phyloP scores from a whole-genome alignment of 1,140 invertebrate species.

The Apis cerana region DNA sequence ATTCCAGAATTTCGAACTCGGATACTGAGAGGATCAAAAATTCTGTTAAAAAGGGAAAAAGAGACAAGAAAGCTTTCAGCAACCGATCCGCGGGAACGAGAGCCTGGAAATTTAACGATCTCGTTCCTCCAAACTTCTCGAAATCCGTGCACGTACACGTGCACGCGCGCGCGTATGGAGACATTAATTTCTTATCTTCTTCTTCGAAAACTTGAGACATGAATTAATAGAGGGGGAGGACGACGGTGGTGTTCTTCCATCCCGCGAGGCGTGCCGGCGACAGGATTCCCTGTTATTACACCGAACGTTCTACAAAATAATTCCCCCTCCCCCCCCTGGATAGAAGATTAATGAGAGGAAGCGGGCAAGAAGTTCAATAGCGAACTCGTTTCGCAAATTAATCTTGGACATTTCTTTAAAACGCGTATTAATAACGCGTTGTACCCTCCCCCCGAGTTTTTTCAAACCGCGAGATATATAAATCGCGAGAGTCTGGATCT shows the following conservation, averaged over 20 bases:
- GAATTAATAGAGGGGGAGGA: constrained; percentile 66
- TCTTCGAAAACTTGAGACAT: constrained; percentile 70
- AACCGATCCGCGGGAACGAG: too few species aligned
- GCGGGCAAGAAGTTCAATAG: constrained; percentile 72
- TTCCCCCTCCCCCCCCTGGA: constrained; percentile 69
- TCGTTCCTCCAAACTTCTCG: too few species aligned
- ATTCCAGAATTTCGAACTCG: too few species aligned
- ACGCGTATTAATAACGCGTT: constrained; percentile 73
- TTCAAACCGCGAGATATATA: constrained; percentile 9
- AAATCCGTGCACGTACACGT: too few species aligned
- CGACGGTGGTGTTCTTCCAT: constrained; percentile 56
- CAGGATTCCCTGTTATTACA: constrained; percentile 75
- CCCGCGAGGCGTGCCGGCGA: constrained; percentile 69
- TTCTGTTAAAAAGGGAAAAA: too few species aligned
- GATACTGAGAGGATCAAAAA: too few species aligned
- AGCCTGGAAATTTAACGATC: too few species aligned
- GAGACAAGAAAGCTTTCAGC: too few species aligned
- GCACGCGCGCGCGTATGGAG: too few species aligned
- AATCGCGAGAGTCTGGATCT: constrained; percentile 10
- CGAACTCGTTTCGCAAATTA: constrained; percentile 76
- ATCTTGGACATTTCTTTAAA: constrained; percentile 76
- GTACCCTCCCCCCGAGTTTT: neutral
- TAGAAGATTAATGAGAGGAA: constrained; percentile 65
- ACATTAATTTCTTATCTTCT: constrained; percentile 68
- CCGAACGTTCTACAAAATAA: constrained; percentile 76